phyloP scores from a whole-genome alignment of 2,888 invertebrate species.

The Diarsia rubi region DNA sequence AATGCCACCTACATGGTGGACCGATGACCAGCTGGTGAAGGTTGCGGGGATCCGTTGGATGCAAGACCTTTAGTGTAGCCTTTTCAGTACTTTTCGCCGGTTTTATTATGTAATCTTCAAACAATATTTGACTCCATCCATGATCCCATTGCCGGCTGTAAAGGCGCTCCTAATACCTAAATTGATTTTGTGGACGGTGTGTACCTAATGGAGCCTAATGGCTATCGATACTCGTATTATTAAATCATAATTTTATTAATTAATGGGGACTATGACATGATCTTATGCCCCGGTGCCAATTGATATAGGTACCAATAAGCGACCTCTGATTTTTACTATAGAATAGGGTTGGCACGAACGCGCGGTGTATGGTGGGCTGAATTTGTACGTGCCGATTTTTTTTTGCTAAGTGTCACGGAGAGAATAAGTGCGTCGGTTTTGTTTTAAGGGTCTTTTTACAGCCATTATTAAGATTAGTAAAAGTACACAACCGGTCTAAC shows the following conservation, averaged over 20 bases:
- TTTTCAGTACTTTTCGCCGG: not conserved
- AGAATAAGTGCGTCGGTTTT: no score
- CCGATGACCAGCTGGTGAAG: no score
- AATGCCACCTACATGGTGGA: no score
- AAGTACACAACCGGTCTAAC: no score
- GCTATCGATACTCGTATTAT: not conserved
- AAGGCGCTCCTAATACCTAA: not conserved
- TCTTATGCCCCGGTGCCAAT: slow-evolving; percentile 7
- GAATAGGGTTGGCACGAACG: not conserved
- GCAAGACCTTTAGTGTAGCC: no score
- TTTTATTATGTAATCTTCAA: not conserved
- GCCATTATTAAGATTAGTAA: not conserved
- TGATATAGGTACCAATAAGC: not conserved
- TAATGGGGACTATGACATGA: slow-evolving; percentile 23
- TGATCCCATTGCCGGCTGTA: no score
- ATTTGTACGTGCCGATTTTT: no score
- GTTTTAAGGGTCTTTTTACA: not conserved
- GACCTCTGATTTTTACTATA: not conserved
- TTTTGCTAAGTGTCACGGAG: no score
- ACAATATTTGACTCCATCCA: not conserved
- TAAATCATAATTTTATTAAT: slow-evolving; percentile 15
- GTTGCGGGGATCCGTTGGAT: no score
- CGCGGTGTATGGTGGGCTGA: not conserved
- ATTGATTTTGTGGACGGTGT: not conserved
- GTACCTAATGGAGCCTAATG: not conserved